A percentile compares a stretch with the other conserved stretches of the same genome.
Conservation (phyloP, 2,888 invertebrate genomes). For the Drosophila pseudotalamancana region DNA sequence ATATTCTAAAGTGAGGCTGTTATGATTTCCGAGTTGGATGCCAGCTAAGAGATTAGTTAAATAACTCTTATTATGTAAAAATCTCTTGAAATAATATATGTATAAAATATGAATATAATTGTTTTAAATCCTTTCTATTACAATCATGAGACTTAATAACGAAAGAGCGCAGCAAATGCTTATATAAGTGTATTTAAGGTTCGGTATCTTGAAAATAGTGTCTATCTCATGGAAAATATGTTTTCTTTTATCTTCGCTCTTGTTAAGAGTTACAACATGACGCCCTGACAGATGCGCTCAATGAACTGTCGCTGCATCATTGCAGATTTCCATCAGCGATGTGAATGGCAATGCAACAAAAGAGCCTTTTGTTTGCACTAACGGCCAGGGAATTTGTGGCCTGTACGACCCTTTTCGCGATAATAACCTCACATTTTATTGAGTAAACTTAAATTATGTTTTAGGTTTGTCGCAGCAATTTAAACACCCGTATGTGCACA, state of each 20-base stretch:
- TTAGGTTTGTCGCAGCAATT: constrained; percentile 34
- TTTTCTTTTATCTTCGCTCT: constrained; percentile 4
- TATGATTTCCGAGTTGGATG: too few species aligned
- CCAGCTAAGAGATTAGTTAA: too few species aligned
- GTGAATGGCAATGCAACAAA: constrained; percentile 35
- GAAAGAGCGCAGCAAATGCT: too few species aligned
- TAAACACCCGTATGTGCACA: not conserved
- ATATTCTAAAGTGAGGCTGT: too few species aligned
- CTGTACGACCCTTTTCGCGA: constrained; percentile 16
- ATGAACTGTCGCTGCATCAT: constrained; percentile 8
- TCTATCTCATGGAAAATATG: not conserved
- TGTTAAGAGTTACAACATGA: constrained; percentile 23
- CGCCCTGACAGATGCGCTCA: constrained; percentile 5
- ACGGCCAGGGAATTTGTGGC: constrained; percentile 14
- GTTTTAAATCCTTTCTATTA: too few species aligned
- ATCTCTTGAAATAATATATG: too few species aligned
- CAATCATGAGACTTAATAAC: too few species aligned
- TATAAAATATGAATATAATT: too few species aligned
- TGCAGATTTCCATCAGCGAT: constrained; percentile 14
- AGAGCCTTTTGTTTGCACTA: constrained; percentile 32
- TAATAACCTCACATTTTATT: constrained; percentile 41
- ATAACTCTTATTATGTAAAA: too few species aligned
- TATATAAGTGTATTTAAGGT: not conserved
- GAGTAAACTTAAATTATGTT: constrained; percentile 30
- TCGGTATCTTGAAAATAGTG: not conserved